Conservation (phyloP, 2,797 vertebrate species). For the Rousettus madagascariensis region DNA sequence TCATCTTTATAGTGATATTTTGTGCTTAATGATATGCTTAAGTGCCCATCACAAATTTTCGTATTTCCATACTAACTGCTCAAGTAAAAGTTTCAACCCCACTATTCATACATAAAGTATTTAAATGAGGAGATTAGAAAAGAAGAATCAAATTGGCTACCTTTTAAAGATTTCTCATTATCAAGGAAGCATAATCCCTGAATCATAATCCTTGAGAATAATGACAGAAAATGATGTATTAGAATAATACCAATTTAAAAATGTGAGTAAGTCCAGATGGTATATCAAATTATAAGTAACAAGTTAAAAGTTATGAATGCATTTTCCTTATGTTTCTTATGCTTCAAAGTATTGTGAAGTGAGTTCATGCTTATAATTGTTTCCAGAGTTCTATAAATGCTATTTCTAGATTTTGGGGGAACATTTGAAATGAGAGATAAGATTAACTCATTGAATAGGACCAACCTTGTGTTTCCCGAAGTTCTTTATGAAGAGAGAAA, state of each 20-base stretch:
- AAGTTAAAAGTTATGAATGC: not conserved
- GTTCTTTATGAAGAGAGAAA: conserved; percentile 1
- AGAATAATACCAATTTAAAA: not conserved
- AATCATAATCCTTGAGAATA: not conserved
- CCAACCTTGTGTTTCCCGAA: not conserved
- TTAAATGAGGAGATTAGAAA: not conserved
- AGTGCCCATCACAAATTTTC: not conserved
- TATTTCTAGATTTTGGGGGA: not conserved
- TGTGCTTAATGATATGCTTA: not conserved
- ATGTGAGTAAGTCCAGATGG: not conserved
- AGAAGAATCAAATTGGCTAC: not conserved
- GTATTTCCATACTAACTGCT: not conserved
- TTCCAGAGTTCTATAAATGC: not conserved
- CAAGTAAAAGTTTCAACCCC: not conserved
- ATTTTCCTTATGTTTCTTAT: not conserved
- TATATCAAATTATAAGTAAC: conserved; percentile 14
- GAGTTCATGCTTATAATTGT: not conserved
- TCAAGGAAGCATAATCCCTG: not conserved
- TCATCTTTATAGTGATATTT: not conserved
- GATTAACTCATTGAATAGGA: not conserved
- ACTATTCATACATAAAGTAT: not conserved
- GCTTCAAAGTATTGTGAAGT: not conserved
- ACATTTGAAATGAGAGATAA: not conserved
- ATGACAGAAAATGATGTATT: not conserved
- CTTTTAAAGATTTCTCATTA: not conserved